Evolutionary conservation across 2,113 vertebrate species (phyloP).

Genomic region (Dasyurus viverrinus): DNA sequence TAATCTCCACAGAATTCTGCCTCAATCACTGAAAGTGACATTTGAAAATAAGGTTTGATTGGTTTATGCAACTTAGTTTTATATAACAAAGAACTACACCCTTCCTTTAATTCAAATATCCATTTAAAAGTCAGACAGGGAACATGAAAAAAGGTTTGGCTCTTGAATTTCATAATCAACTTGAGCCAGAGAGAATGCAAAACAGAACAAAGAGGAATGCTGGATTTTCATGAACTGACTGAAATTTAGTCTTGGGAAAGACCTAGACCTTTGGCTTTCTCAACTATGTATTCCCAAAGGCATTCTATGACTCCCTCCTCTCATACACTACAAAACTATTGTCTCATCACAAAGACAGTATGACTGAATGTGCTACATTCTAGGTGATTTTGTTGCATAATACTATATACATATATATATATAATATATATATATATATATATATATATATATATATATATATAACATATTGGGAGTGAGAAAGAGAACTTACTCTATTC

Average conservation of each 20-base stretch:
- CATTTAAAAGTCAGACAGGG: not conserved
- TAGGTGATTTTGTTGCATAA: not conserved
- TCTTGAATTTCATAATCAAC: constrained; percentile 18
- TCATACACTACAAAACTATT: not conserved
- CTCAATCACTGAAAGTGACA: not conserved
- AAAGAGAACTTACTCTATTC: not conserved
- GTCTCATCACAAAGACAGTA: not conserved
- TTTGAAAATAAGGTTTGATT: constrained; percentile 26
- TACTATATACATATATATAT: not conserved
- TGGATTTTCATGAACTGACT: constrained; percentile 19
- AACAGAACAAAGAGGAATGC: not conserved
- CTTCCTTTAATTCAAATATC: not conserved
- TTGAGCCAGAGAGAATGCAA: not conserved
- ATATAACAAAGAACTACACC: not conserved
- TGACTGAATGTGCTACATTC: not conserved
- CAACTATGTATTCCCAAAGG: not conserved
- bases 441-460: too few relatives aligned
- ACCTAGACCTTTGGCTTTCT: not conserved
- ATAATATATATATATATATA: too few relatives aligned
- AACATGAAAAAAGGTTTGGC: not conserved
- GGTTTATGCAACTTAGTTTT: constrained; percentile 7
- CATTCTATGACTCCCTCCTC: not conserved
- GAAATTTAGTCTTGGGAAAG: constrained; percentile 38
- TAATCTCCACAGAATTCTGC: not conserved
- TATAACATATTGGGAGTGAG: not conserved